Evolutionary conservation across 2,797 vertebrate genomes (phyloP), one percentile per base, ranked within the genome.

Genomic region (Aplochiton taeniatus): DNA sequence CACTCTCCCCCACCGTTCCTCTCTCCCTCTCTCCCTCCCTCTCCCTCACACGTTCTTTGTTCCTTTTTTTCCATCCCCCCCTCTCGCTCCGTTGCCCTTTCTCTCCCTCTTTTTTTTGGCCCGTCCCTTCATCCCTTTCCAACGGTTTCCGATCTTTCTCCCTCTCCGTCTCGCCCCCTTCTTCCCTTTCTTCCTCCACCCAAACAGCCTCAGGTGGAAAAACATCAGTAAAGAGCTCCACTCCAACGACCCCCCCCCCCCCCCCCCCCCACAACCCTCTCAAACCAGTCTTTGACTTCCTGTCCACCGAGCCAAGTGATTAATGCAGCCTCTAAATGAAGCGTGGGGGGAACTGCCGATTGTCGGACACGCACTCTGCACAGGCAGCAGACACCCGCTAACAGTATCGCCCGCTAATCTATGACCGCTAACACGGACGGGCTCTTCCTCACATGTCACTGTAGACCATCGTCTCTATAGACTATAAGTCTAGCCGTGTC

Each of bases 281-380:
- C 66, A 61, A 74, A 72, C 64, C 81, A 76, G 83, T 88, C 88
- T 91, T 92, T 90, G 89, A 91, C 91, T 93, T 91, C 87, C 87
- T 90, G 90, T 92, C 89, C 83, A 83, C 86, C 67, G 74, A 84
- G 77, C 84, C 68, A 54, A 78, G 84, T 93, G 91, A 92, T 92
- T 91, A 92, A 93, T 92, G 88, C 83, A 58, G 80, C 79, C 78
- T 83, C 81, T 90, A 88, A 90, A 91, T 90, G 89, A 90, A 90
- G 85, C 87, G 88, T 85, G 85, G 87, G 83, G 85, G 84, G 80
- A 89, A 87, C 88, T 90, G 87, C 83, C 85, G 8, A 86, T n/a
- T 87, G 85, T 85, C 17, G 79, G 82, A 88, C 87, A 88, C 80
- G 81, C 76, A 80, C 84, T 79, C 76, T 67, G 82, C 78, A 65